Evolutionary conservation across 2,888 invertebrate species (phyloP).

Genomic region (Zelleria hepariella): DNA sequence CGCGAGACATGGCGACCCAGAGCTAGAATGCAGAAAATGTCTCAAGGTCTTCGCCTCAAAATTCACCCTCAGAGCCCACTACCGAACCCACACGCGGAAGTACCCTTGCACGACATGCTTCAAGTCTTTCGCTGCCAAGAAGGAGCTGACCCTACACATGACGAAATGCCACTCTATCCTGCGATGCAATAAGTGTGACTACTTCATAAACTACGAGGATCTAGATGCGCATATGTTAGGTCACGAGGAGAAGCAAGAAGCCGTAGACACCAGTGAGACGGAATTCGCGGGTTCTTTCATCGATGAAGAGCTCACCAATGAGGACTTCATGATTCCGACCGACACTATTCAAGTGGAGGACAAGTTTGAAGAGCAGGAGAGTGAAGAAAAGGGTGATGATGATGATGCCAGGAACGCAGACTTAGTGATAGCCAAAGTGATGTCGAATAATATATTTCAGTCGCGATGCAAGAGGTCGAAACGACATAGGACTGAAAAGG

Average conservation of each 20-base stretch:
- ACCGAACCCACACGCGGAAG: conserved; percentile 47
- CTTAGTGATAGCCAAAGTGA: conserved; percentile 47
- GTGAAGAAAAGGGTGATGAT: conserved; percentile 7
- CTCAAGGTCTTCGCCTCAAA: conserved; percentile 61
- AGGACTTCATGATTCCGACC: not conserved
- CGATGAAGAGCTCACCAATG: not conserved
- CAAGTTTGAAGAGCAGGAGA: conserved; percentile 4
- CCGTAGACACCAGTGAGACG: conserved; percentile 18
- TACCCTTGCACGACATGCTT: conserved; percentile 39
- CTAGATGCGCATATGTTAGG: conserved; percentile 25
- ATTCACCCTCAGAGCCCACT: conserved; percentile 50
- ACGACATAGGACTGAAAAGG: conserved; percentile 39
- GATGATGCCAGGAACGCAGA: conserved; percentile 33
- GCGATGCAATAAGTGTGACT: conserved; percentile 37
- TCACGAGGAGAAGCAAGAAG: conserved; percentile 13
- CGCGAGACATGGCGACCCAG: conserved; percentile 56
- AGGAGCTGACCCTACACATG: conserved; percentile 32
- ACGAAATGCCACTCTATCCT: conserved; percentile 35
- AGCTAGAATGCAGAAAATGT: conserved; percentile 55
- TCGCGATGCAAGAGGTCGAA: conserved; percentile 24
- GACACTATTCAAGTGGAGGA: conserved; percentile 9
- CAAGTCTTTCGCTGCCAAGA: conserved; percentile 30
- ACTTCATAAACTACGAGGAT: conserved; percentile 22
- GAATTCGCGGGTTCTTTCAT: conserved; percentile 15
- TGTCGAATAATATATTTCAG: conserved; percentile 46